Evolutionary conservation across 1,140 invertebrate genomes (phyloP).

Genomic region (Probaryconus sp.): DNA sequence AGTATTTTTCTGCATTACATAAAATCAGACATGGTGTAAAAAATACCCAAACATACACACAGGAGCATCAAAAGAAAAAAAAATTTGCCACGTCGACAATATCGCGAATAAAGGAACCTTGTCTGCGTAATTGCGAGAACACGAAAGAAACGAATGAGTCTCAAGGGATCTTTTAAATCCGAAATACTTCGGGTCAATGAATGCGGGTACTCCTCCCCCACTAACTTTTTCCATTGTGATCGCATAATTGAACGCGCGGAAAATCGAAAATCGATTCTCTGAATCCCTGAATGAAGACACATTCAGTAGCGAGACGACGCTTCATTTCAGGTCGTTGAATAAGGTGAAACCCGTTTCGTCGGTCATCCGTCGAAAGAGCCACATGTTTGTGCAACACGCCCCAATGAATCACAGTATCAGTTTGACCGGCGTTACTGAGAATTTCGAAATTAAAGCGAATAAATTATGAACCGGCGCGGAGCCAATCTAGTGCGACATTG

Average conservation of each 20-base stretch:
- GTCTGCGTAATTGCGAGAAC: slow-evolving; percentile 36
- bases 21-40: slow-evolving; percentile 19
- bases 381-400: slow-evolving; percentile 4
- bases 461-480: slow-evolving; percentile 9
- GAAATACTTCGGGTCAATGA: slow-evolving; percentile 31
- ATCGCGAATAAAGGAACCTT: slow-evolving; percentile 31
- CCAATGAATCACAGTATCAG: slow-evolving; percentile 5
- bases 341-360: not conserved
- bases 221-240: not conserved
- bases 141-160: slow-evolving; percentile 27
- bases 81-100: slow-evolving; percentile 33
- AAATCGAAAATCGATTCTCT: slow-evolving; percentile 20
- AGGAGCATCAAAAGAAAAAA: slow-evolving; percentile 11
- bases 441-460: slow-evolving; percentile 17
- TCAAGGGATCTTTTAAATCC: slow-evolving; percentile 30
- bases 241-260: slow-evolving; percentile 18
- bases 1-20: slow-evolving; percentile 21
- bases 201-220: slow-evolving; percentile 1
- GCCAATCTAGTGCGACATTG: not conserved
- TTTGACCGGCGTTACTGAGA: not conserved
- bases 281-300: no score
- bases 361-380: not conserved
- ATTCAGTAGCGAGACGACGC: not conserved
- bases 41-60: slow-evolving; percentile 5
- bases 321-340: not conserved